Evolutionary conservation across 2,797 vertebrate genomes (phyloP).

Genomic region (Pygocentrus nattereri): DNA sequence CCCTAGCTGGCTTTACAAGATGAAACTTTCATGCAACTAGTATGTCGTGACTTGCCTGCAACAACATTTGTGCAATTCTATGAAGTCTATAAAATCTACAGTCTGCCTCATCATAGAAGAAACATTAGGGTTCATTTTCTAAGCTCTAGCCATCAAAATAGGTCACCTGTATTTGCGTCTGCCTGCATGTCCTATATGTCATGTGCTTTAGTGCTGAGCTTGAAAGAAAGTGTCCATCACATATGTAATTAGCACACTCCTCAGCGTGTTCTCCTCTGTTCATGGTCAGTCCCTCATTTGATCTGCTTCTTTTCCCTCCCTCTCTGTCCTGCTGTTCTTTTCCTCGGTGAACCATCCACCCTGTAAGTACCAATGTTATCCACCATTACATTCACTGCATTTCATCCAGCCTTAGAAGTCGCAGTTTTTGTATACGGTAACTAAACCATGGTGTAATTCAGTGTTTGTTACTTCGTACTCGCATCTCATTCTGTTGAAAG

Average conservation of each 20-base stretch:
- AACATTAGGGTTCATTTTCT: not conserved
- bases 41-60: too few species aligned
- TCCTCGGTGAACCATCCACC: conserved; percentile 39
- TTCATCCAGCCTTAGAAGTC: not conserved
- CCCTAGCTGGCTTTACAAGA: too few species aligned
- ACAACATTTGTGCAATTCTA: too few species aligned
- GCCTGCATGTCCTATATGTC: conserved; percentile 1
- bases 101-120: not conserved
- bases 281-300: conserved; percentile 20
- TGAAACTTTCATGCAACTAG: too few species aligned
- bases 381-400: not conserved
- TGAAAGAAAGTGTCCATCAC: not conserved
- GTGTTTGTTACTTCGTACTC: not conserved
- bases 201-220: not conserved
- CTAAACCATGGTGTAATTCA: not conserved
- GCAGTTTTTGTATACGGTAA: not conserved
- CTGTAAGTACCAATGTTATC: conserved; percentile 65
- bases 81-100: too few species aligned
- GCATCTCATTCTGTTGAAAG: not conserved
- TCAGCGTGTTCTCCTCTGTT: not conserved
- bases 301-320: conserved; percentile 48
- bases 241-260: not conserved
- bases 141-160: not conserved
- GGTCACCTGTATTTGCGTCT: not conserved
- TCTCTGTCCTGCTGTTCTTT: conserved; percentile 54